Conservation (phyloP, 2,797 vertebrate species). For the Ptychadena robeensis region DNA sequence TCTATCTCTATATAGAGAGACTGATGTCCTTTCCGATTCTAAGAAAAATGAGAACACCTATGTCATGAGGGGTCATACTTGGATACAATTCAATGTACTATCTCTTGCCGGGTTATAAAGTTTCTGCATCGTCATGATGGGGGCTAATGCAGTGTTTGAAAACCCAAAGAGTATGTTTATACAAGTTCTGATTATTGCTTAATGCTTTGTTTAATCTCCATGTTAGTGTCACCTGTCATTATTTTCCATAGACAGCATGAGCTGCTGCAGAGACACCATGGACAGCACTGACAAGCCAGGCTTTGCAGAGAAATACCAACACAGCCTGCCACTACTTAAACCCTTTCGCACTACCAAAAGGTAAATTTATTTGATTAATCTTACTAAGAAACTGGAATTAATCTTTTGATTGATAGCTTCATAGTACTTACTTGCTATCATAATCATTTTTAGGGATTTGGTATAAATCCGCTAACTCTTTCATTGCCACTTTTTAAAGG, state of each 20-base stretch:
- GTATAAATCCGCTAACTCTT: not conserved
- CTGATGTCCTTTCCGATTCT: not conserved
- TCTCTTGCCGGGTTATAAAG: not conserved
- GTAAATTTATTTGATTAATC: conserved; percentile 20
- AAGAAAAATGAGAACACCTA: not conserved
- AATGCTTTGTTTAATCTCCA: not conserved
- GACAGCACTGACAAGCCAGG: conserved; percentile 8
- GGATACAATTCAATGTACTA: conserved; percentile 6
- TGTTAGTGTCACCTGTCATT: not conserved
- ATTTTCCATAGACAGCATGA: not conserved
- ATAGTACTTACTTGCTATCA: not conserved
- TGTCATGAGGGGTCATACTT: not conserved
- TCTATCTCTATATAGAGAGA: too few relatives aligned
- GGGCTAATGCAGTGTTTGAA: not conserved
- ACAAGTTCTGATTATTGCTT: not conserved
- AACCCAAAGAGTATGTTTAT: not conserved
- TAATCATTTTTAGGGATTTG: not conserved
- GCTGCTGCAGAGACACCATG: conserved; percentile 24
- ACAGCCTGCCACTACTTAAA: conserved; percentile 42
- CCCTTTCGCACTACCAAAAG: conserved; percentile 44
- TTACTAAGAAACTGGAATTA: not conserved
- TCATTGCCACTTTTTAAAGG: not conserved
- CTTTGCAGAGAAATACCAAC: conserved; percentile 28
- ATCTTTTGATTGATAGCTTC: not conserved
- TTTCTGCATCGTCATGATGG: conserved; percentile 30